phyloP scores from a whole-genome alignment of 2,113 vertebrate species.

The Stegastes partitus region DNA sequence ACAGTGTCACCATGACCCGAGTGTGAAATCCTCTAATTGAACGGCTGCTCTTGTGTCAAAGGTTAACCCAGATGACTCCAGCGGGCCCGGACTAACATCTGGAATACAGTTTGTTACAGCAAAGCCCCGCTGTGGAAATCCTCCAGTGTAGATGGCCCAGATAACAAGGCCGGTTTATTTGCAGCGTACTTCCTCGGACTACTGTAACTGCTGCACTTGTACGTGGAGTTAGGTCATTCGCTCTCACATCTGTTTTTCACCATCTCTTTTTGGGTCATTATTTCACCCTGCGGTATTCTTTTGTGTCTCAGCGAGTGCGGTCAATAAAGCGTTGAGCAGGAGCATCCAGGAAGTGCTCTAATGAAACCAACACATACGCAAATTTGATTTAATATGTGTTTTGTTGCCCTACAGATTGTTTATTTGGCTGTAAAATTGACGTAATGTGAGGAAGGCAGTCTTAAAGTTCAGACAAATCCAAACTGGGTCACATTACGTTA shows the following conservation, averaged over 20 bases:
- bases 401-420: slow-evolving; percentile 38
- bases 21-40: slow-evolving; percentile 80
- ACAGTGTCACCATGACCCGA: slow-evolving; percentile 49
- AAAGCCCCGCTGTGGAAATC: slow-evolving; percentile 35
- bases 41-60: slow-evolving; percentile 68
- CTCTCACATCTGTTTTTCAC: slow-evolving; percentile 66
- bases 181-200: slow-evolving; percentile 29
- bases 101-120: slow-evolving; percentile 69
- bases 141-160: slow-evolving; percentile 31
- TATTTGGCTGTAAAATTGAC: slow-evolving; percentile 70
- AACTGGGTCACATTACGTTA: slow-evolving; percentile 78
- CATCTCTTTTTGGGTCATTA: slow-evolving; percentile 6
- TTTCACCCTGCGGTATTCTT: slow-evolving; percentile 26
- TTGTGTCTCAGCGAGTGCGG: slow-evolving; percentile 20
- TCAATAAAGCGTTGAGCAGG: slow-evolving; percentile 62
- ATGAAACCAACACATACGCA: slow-evolving; percentile 52
- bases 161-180: slow-evolving; percentile 61
- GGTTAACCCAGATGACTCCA: slow-evolving; percentile 71
- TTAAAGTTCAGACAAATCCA: slow-evolving; percentile 44
- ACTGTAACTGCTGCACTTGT: slow-evolving; percentile 45
- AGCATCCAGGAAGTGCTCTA: slow-evolving; percentile 59
- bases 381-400: slow-evolving; percentile 13
- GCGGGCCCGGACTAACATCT: slow-evolving; percentile 69
- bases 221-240: slow-evolving; percentile 5
- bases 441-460: slow-evolving; percentile 50